phyloP scores from a whole-genome alignment of 2,113 vertebrate genomes.

The Egretta garzetta region DNA sequence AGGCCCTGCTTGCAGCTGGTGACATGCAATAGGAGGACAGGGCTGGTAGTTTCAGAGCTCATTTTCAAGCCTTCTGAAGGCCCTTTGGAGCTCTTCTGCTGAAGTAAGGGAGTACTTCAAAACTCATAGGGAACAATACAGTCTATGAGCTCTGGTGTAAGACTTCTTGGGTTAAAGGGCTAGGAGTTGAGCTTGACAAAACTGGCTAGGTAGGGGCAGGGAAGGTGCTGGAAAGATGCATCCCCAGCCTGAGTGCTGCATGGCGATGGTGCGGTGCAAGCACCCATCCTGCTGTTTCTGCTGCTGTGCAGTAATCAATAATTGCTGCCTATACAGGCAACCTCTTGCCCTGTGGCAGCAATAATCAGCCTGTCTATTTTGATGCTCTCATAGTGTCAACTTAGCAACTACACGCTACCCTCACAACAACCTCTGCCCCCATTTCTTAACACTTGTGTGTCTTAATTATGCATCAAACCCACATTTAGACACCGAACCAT shows the following conservation, averaged over 20 bases:
- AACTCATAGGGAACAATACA: not conserved
- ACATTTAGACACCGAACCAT: accelerated
- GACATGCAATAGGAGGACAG: not conserved
- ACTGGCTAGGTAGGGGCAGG: not conserved
- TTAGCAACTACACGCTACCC: not conserved
- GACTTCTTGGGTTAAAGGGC: not conserved
- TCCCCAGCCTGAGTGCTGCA: accelerated
- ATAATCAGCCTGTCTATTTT: not conserved
- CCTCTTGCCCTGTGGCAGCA: not conserved
- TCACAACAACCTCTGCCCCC: not conserved
- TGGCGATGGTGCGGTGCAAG: accelerated
- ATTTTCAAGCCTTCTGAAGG: not conserved
- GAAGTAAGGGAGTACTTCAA: not conserved
- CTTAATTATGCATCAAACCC: not conserved
- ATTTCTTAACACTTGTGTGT: not conserved
- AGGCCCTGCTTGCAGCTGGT: not conserved
- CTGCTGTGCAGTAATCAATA: not conserved
- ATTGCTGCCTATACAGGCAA: not conserved
- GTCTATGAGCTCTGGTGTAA: not conserved
- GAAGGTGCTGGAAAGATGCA: not conserved
- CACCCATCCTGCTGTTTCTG: accelerated
- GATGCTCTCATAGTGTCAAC: not conserved
- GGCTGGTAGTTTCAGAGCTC: not conserved
- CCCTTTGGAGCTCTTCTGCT: not conserved
- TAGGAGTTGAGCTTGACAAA: not conserved